Conservation (phyloP, 2,797 vertebrate genomes). For the Urosaurus nigricauda region DNA sequence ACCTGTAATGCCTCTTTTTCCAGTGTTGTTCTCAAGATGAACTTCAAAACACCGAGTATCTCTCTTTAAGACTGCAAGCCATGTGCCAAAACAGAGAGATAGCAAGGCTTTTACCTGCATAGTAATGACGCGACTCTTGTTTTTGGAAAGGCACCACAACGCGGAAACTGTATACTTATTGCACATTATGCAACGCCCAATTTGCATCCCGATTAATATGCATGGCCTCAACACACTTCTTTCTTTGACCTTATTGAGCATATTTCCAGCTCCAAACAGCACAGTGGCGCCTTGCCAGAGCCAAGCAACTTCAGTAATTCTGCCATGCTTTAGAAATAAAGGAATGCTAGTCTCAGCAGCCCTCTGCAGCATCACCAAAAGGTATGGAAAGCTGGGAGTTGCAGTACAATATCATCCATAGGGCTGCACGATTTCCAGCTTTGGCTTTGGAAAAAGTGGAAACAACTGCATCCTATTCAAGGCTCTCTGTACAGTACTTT, state of each 20-base stretch:
- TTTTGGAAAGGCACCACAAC: not conserved
- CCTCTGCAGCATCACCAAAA: too few species aligned
- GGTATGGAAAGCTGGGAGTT: too few species aligned
- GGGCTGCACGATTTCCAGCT: too few species aligned
- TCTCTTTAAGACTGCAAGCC: not conserved
- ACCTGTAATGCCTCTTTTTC: not conserved
- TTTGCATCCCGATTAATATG: conserved; percentile 18
- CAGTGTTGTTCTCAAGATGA: not conserved
- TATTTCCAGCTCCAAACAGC: not conserved
- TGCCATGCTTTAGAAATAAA: not conserved
- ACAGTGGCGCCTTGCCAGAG: not conserved
- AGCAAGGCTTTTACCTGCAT: not conserved
- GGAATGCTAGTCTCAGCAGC: too few species aligned
- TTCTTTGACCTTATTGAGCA: not conserved
- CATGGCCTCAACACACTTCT: not conserved
- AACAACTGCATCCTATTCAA: not conserved
- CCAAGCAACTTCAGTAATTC: not conserved
- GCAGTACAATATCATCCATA: too few species aligned
- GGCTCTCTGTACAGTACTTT: too few species aligned
- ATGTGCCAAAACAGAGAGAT: not conserved
- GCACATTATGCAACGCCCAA: not conserved
- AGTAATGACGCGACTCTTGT: not conserved
- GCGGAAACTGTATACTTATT: not conserved
- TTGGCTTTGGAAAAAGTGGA: not conserved
- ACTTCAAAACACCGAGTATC: not conserved